Conservation (phyloP, 2,888 invertebrate genomes). For the Neoaliturus tenellus region DNA sequence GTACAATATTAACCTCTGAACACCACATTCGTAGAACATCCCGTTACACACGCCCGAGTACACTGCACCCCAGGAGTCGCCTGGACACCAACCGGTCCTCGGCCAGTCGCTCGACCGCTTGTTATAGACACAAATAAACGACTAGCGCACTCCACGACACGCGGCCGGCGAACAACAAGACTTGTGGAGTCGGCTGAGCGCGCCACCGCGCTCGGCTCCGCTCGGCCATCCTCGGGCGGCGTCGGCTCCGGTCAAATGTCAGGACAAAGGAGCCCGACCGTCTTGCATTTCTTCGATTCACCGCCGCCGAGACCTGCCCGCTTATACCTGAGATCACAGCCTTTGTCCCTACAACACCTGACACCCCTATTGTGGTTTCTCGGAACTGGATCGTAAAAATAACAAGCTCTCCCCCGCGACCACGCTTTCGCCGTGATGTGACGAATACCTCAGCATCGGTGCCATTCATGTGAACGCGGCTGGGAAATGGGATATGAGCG, state of each 20-base stretch:
- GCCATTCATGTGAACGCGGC: no score
- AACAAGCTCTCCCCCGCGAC: no score
- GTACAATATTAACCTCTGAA: neutral
- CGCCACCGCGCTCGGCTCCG: constrained; percentile 63
- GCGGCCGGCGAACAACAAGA: constrained; percentile 52
- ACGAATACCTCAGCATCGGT: no score
- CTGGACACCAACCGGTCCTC: constrained; percentile 21
- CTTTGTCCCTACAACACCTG: constrained; percentile 23
- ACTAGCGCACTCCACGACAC: constrained; percentile 65
- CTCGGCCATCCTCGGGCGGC: constrained; percentile 53
- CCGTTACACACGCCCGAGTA: neutral
- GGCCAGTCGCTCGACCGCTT: constrained; percentile 37
- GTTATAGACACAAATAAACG: constrained; percentile 57
- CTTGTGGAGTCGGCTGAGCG: constrained; percentile 71
- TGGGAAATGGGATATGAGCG: no score
- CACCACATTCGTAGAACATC: neutral
- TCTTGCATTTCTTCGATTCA: constrained; percentile 10
- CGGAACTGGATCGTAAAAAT: constrained; percentile 25
- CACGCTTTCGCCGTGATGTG: no score
- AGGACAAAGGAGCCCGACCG: constrained; percentile 35
- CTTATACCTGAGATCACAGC: neutral
- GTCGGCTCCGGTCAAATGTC: constrained; percentile 40
- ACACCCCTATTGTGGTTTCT: constrained; percentile 3
- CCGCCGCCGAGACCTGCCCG: constrained; percentile 4
- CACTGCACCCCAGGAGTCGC: neutral